Percentiles rank a stretch among this genome's conserved stretches.
These are phyloP conservation scores for Lemur catta DNA, from an alignment of 2,797 vertebrate species.

Conservation along the genomic window DNA sequence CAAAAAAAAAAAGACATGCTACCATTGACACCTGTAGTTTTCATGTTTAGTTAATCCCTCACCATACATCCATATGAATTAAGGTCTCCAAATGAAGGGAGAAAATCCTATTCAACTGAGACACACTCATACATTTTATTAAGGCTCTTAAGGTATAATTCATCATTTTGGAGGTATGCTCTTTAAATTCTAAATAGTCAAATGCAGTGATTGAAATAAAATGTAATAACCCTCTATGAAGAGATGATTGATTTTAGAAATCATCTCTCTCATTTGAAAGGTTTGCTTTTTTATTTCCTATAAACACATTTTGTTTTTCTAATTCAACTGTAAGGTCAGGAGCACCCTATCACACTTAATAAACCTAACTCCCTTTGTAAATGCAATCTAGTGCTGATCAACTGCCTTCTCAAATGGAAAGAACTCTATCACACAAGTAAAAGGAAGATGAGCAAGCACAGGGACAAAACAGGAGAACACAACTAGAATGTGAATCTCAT, in stretches of 20 bases:
- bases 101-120: conserved; percentile 8
- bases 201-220: conserved; percentile 57
- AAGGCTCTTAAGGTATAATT: conserved; percentile 61
- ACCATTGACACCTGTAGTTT: not conserved
- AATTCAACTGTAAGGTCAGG: conserved; percentile 37
- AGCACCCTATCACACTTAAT: not conserved
- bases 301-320: conserved; percentile 34
- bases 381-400: conserved; percentile 21
- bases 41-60: not conserved
- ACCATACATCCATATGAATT: not conserved
- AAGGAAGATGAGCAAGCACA: conserved; percentile 2
- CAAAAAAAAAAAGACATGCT: not conserved
- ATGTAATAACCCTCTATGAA: not conserved
- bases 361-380: conserved; percentile 24
- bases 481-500: conserved; percentile 4
- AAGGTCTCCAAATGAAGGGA: not conserved
- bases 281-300: conserved; percentile 40
- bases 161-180: conserved; percentile 53
- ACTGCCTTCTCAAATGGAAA: conserved; percentile 19
- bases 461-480: conserved; percentile 18
- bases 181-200: conserved; percentile 57
- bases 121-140: conserved; percentile 62
- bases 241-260: conserved; percentile 43
- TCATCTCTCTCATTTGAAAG: conserved; percentile 29
- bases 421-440: not conserved